A percentile compares a stretch with the other conserved stretches of the same genome.
These are phyloP conservation scores for Heteropelma amictum DNA, from an alignment of 2,888 invertebrate genomes.

Conservation along the genomic window DNA sequence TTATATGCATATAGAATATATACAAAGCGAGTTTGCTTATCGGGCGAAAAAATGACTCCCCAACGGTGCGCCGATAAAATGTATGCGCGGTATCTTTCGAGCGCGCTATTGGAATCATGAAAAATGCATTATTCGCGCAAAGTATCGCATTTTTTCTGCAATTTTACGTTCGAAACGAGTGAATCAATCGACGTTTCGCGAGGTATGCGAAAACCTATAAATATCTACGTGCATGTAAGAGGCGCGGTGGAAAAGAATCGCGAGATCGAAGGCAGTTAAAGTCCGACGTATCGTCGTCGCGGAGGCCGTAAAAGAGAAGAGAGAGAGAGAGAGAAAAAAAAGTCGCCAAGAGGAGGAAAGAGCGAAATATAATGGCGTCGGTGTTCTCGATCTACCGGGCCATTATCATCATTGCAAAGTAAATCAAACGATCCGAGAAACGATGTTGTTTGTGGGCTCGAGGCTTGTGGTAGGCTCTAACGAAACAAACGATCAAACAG, in stretches of 20 bases:
- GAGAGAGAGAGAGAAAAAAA: background rate
- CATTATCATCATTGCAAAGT: slow-evolving; percentile 49
- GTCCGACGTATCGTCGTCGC: slow-evolving; percentile 29
- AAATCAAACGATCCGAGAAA: slow-evolving; percentile 56
- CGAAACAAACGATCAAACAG: slow-evolving; percentile 44
- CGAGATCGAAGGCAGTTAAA: slow-evolving; percentile 48
- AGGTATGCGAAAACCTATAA: slow-evolving; percentile 20
- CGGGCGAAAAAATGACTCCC: too few species aligned
- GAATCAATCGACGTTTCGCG: slow-evolving; percentile 16
- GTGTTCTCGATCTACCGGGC: slow-evolving; percentile 27
- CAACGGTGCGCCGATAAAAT: too few species aligned
- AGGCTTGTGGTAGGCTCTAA: slow-evolving; percentile 29
- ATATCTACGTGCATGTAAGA: too few species aligned
- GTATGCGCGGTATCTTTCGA: too few species aligned
- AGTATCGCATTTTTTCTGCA: too few species aligned
- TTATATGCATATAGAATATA: too few species aligned
- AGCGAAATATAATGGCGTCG: too few species aligned
- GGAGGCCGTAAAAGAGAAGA: slow-evolving; percentile 24
- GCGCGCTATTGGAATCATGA: too few species aligned
- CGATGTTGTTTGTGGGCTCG: slow-evolving; percentile 1
- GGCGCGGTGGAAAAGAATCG: slow-evolving; percentile 9
- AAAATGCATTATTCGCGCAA: too few species aligned
- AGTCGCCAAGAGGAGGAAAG: too few species aligned
- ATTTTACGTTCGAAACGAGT: too few species aligned
- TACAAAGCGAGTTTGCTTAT: too few species aligned